phyloP scores from a whole-genome alignment of 2,797 vertebrate species.

The Lacerta bilineata region DNA sequence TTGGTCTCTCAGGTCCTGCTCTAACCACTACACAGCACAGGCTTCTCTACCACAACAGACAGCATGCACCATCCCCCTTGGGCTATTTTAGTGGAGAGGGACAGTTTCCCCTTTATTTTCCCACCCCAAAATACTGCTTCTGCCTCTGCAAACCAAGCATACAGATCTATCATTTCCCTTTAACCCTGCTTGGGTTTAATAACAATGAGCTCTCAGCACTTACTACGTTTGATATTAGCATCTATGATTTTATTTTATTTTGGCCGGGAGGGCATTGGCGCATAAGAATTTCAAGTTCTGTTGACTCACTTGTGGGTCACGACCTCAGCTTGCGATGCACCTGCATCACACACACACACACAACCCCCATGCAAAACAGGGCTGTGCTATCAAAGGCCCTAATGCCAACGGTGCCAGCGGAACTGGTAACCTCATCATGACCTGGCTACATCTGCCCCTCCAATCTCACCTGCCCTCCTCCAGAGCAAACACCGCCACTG shows the following conservation, averaged over 20 bases:
- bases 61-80: too few species aligned
- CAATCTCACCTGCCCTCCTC: constrained; percentile 39
- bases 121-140: neutral
- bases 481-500: constrained; percentile 65
- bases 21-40: too few species aligned
- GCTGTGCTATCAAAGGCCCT: constrained; percentile 5
- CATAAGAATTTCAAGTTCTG: neutral
- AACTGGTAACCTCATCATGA: constrained; percentile 61
- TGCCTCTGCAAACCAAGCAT: neutral
- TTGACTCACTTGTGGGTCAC: neutral
- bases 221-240: too few species aligned
- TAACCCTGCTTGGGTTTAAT: too few species aligned
- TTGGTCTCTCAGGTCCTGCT: too few species aligned
- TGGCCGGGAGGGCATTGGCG: neutral
- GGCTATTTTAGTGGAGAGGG: too few species aligned
- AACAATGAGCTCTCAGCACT: too few species aligned
- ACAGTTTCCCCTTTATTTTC: neutral
- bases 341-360: too few species aligned
- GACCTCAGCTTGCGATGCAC: neutral
- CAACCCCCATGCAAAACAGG: neutral
- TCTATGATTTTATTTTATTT: neutral
- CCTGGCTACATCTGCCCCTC: constrained; percentile 40
- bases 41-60: too few species aligned
- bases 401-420: constrained; percentile 34
- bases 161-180: neutral